phyloP scores from a whole-genome alignment of 1,140 invertebrate genomes.

The Cotesia typhae region DNA sequence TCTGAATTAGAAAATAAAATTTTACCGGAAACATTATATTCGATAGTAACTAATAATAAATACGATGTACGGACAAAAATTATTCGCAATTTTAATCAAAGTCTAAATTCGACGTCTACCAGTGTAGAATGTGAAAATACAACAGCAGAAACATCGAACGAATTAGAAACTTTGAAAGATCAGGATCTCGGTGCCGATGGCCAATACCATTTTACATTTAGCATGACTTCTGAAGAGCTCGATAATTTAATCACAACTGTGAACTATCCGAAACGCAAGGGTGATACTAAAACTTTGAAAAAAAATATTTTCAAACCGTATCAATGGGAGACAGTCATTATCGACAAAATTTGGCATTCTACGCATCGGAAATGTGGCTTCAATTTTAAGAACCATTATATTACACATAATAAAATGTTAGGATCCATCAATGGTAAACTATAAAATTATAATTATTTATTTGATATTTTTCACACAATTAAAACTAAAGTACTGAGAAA shows the following conservation, averaged over 20 bases:
- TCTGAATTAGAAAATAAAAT: neutral
- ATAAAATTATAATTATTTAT: neutral
- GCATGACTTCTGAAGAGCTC: neutral
- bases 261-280: neutral
- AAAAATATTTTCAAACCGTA: conserved; percentile 15
- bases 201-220: neutral
- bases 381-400: conserved; percentile 34
- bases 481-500: too few relatives aligned
- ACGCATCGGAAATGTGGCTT: conserved; percentile 30
- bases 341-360: conserved; percentile 29
- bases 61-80: neutral
- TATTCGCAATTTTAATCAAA: too few relatives aligned
- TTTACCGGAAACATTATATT: neutral
- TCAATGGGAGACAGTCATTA: conserved; percentile 28
- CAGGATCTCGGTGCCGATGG: neutral
- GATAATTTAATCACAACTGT: neutral
- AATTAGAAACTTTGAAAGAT: neutral
- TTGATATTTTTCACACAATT: neutral
- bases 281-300: neutral
- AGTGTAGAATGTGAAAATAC: neutral
- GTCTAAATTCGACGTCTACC: too few relatives aligned
- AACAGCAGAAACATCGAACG: neutral
- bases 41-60: neutral
- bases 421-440: conserved; percentile 28
- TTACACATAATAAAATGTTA: conserved; percentile 19